A percentile compares a stretch with the other conserved stretches of the same genome.
phyloP scores from a whole-genome alignment of 2,113 vertebrate genomes.

The Coracopsis vasa region DNA sequence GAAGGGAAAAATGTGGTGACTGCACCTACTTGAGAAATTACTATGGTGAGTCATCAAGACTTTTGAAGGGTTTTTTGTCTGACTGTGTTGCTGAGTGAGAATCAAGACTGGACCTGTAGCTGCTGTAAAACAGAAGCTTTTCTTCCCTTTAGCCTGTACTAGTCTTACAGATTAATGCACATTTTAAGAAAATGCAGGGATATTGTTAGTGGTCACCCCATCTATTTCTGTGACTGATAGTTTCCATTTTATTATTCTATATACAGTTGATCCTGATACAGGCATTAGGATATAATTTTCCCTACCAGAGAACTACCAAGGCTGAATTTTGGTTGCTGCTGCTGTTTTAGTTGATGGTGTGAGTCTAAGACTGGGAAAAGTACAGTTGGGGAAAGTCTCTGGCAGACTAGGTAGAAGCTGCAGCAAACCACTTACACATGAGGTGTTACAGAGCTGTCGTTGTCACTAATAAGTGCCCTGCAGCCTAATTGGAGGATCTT shows the following conservation, averaged over 20 bases:
- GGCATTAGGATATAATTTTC: background rate
- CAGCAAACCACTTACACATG: accelerated
- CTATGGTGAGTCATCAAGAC: background rate
- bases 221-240: background rate
- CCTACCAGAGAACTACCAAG: background rate
- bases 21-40: background rate
- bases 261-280: background rate
- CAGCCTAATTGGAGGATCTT: background rate
- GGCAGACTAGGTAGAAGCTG: background rate
- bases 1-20: background rate
- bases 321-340: background rate
- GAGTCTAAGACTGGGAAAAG: background rate
- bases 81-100: background rate
- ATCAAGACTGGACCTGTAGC: background rate
- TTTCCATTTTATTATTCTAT: background rate
- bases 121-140: background rate
- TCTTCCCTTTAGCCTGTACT: background rate
- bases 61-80: background rate
- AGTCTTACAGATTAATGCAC: background rate
- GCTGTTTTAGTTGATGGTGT: background rate
- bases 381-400: background rate
- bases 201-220: background rate
- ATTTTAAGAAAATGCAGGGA: background rate
- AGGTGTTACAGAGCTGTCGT: background rate
- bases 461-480: background rate